Evolutionary conservation across 1,140 invertebrate species (phyloP).

Genomic region (Patella vulgata): DNA sequence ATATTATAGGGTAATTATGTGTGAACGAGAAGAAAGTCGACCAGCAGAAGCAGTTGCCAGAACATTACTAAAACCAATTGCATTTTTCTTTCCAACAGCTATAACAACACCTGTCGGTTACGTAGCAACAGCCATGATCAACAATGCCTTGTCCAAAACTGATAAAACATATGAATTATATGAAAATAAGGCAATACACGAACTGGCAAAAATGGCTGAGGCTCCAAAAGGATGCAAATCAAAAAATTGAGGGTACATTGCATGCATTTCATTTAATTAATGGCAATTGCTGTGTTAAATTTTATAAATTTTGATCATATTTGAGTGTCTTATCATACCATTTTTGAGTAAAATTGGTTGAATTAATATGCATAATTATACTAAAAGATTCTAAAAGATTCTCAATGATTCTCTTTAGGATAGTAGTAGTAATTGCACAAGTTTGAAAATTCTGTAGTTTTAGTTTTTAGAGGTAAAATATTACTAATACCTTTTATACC

Average conservation of each 20-base stretch:
- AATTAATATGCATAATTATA: too few species aligned
- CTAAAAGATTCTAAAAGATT: too few species aligned
- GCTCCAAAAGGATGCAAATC: slow-evolving; percentile 5
- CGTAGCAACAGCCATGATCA: slow-evolving; percentile 58
- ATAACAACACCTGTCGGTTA: slow-evolving; percentile 55
- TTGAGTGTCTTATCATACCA: too few species aligned
- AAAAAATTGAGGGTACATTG: slow-evolving; percentile 9
- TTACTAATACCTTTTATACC: too few species aligned
- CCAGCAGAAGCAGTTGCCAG: slow-evolving; percentile 50
- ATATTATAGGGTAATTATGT: slow-evolving; percentile 54
- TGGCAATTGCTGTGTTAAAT: too few species aligned
- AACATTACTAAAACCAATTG: slow-evolving; percentile 53
- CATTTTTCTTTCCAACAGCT: slow-evolving; percentile 58
- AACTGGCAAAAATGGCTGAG: slow-evolving; percentile 44
- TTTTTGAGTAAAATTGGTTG: too few species aligned
- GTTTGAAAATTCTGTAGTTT: too few species aligned
- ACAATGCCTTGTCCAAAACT: slow-evolving; percentile 40
- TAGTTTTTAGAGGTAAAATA: too few species aligned
- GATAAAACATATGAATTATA: slow-evolving; percentile 44
- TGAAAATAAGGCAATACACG: slow-evolving; percentile 62
- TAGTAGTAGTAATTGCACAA: too few species aligned
- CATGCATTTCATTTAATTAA: too few species aligned
- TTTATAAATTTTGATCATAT: too few species aligned
- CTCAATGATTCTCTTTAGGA: too few species aligned
- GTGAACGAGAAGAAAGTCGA: slow-evolving; percentile 56